Evolutionary conservation across 2,797 vertebrate species (phyloP).

Genomic region (Macropodus opercularis): DNA sequence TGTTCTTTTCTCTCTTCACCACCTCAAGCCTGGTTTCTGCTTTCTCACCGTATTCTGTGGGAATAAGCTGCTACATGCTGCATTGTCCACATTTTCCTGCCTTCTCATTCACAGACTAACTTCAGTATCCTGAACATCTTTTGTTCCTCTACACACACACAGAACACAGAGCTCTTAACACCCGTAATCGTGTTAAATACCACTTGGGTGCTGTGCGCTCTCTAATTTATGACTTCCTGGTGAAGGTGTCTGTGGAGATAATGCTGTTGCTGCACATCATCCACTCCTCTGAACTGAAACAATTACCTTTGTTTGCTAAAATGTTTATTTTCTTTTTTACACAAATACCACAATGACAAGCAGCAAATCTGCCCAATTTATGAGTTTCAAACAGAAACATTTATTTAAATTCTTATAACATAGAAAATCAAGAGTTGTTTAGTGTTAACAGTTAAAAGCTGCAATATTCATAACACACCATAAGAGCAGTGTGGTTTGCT

Average conservation of each 20-base stretch:
- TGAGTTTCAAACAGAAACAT: background rate
- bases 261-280: background rate
- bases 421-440: background rate
- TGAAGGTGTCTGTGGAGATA: background rate
- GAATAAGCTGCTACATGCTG: too few relatives aligned
- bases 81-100: too few relatives aligned
- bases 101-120: too few relatives aligned
- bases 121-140: background rate
- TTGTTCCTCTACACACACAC: background rate
- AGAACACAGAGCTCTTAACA: background rate
- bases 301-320: background rate
- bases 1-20: too few relatives aligned
- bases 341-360: too few relatives aligned
- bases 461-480: constrained; percentile 4
- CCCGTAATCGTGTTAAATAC: background rate
- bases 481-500: background rate
- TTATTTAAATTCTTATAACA: background rate
- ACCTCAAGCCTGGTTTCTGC: too few relatives aligned
- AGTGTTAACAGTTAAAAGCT: background rate
- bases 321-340: background rate
- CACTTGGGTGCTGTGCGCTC: background rate
- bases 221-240: background rate
- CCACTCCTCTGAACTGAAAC: background rate
- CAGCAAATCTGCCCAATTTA: background rate
- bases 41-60: too few relatives aligned